phyloP scores from a whole-genome alignment of 2,888 invertebrate species.

The Drosophila formosana region DNA sequence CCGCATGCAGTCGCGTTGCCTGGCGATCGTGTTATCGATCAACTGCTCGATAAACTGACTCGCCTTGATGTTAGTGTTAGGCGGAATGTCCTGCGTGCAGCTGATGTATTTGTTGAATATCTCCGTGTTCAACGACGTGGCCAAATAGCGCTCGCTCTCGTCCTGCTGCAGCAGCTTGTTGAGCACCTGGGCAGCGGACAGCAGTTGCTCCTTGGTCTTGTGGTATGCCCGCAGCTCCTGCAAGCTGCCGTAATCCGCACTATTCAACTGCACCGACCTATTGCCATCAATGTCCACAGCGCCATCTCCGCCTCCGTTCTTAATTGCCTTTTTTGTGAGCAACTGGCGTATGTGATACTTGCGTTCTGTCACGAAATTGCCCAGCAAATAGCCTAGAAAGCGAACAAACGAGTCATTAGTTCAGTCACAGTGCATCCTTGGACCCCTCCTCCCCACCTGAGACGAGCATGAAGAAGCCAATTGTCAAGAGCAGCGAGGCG shows the following conservation, averaged over 20 bases:
- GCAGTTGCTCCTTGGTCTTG: conserved; percentile 79
- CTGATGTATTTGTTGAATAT: conserved; percentile 84
- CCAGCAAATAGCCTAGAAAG: conserved; percentile 83
- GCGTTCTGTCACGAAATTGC: conserved; percentile 85
- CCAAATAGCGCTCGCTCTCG: conserved; percentile 76
- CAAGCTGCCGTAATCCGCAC: conserved; percentile 79
- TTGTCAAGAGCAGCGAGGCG: conserved; percentile 83
- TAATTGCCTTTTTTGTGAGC: conserved; percentile 72
- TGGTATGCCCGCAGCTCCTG: conserved; percentile 83
- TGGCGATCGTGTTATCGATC: conserved; percentile 82
- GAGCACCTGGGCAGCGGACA: conserved; percentile 78
- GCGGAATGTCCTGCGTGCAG: conserved; percentile 83
- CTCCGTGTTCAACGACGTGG: conserved; percentile 82
- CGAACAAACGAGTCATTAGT: conserved; percentile 64
- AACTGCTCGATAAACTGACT: conserved; percentile 82
- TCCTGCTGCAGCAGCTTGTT: conserved; percentile 76
- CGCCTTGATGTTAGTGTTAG: conserved; percentile 81
- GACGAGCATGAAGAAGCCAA: conserved; percentile 84
- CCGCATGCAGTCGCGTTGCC: conserved; percentile 82
- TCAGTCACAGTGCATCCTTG: conserved; percentile 11
- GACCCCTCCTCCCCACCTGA: conserved; percentile 74
- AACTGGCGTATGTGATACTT: conserved; percentile 82
- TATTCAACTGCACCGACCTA: conserved; percentile 73
- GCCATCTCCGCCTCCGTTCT: conserved; percentile 39
- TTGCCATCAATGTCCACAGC: conserved; percentile 42